A percentile compares a stretch with the other conserved stretches of the same genome.
Conservation (phyloP, 2,113 vertebrate species). For the Hystrix cristata region DNA sequence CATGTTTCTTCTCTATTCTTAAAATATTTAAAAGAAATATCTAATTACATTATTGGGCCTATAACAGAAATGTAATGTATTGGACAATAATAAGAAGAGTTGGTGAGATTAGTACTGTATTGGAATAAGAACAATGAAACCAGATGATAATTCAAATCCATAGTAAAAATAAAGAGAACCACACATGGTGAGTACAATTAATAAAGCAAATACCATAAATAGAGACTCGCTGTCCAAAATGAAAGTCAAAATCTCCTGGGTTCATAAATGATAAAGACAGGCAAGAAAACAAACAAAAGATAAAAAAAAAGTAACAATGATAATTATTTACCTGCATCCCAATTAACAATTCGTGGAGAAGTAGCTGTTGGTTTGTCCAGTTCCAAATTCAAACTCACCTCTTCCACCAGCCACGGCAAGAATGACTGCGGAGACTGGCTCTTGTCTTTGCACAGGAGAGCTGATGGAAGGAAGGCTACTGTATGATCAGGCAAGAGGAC, state of each 20-base stretch:
- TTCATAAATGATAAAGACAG: neutral
- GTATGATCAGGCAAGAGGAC: neutral
- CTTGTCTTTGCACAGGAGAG: neutral
- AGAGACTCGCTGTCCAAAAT: neutral
- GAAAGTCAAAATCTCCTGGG: neutral
- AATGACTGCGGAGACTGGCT: neutral
- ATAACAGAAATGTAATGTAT: conserved; percentile 1
- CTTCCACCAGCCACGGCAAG: neutral
- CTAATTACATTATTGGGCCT: neutral
- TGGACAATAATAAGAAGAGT: neutral
- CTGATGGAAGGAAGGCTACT: neutral
- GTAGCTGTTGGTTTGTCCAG: neutral
- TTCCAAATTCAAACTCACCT: neutral
- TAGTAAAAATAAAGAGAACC: neutral
- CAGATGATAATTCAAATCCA: neutral
- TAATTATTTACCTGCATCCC: neutral
- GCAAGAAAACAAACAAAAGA: neutral
- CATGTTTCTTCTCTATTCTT: neutral
- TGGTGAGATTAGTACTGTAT: neutral
- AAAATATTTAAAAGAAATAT: neutral
- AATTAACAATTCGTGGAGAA: neutral
- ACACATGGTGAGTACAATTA: neutral
- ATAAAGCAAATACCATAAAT: neutral
- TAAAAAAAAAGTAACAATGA: no score
- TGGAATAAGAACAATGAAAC: neutral